These are phyloP conservation scores for Vanessa cardui DNA, from an alignment of 2,888 invertebrate species.

Conservation along the genomic window DNA sequence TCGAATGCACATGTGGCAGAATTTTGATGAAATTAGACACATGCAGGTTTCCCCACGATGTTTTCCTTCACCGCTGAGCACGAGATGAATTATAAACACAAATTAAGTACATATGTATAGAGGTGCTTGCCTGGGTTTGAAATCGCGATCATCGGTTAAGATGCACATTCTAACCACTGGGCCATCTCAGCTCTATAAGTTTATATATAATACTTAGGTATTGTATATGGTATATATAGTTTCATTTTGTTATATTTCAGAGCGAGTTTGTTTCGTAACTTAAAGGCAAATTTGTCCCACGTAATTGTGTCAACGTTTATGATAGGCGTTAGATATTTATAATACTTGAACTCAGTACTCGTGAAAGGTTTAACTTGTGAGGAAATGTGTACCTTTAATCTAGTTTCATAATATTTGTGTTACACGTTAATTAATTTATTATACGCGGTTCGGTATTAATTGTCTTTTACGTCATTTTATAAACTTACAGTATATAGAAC, in stretches of 20 bases:
- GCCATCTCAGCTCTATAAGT: no score
- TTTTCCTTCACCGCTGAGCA: no score
- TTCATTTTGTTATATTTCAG: not conserved
- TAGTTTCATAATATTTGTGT: slow-evolving; percentile 5
- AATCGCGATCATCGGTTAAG: no score
- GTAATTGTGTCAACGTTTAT: slow-evolving; percentile 1
- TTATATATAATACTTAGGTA: no score
- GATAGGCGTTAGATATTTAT: slow-evolving; percentile 7
- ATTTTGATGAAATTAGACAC: no score
- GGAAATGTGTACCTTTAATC: not conserved
- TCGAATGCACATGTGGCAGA: no score
- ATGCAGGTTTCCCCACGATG: no score
- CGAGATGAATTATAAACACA: no score
- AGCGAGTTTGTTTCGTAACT: slow-evolving; percentile 3
- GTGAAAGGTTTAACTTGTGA: slow-evolving; percentile 15
- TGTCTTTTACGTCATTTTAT: not conserved
- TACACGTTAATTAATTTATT: not conserved
- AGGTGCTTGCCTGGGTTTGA: no score
- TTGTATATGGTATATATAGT: not conserved
- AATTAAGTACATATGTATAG: no score
- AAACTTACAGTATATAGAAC: not conserved
- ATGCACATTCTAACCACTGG: no score
- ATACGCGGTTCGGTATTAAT: not conserved
- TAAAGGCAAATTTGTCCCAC: slow-evolving; percentile 11
- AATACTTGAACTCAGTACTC: not conserved